A percentile compares a stretch with the other conserved stretches of the same genome.
These are phyloP conservation scores for Piprites chloris DNA, from an alignment of 2,113 vertebrate species.

Conservation along the genomic window DNA sequence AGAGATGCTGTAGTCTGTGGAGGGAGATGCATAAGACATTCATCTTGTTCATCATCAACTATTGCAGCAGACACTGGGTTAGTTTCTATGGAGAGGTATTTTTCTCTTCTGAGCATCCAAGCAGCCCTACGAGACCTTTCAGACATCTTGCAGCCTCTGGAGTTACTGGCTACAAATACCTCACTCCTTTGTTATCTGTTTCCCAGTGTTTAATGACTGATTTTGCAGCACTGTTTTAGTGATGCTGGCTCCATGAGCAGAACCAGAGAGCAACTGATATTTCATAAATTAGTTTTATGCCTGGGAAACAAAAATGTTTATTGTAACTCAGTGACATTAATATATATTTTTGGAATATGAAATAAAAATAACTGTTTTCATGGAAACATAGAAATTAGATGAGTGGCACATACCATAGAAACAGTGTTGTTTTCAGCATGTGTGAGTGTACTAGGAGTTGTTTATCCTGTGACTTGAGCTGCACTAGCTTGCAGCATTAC, in stretches of 20 bases:
- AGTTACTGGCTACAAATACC: background rate
- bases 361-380: background rate
- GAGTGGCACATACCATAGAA: background rate
- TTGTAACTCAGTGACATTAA: background rate
- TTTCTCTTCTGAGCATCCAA: background rate
- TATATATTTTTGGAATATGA: background rate
- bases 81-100: background rate
- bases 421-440: background rate
- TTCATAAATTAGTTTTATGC: background rate
- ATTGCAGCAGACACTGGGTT: background rate
- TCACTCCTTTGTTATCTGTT: background rate
- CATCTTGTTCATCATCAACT: too few relatives aligned
- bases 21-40: background rate
- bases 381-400: background rate
- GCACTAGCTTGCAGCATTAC: background rate
- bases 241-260: background rate
- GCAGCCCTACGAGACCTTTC: background rate
- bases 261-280: background rate
- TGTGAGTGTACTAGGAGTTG: background rate
- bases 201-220: background rate
- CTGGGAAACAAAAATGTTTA: background rate
- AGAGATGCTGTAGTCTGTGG: background rate
- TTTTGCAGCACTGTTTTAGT: background rate
- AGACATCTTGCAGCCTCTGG: background rate
- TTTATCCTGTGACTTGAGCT: background rate